A percentile compares a stretch with the other conserved stretches of the same genome.
These are phyloP conservation scores for Troilus luridus DNA, from an alignment of 2,888 invertebrate genomes.

Conservation along the genomic window DNA sequence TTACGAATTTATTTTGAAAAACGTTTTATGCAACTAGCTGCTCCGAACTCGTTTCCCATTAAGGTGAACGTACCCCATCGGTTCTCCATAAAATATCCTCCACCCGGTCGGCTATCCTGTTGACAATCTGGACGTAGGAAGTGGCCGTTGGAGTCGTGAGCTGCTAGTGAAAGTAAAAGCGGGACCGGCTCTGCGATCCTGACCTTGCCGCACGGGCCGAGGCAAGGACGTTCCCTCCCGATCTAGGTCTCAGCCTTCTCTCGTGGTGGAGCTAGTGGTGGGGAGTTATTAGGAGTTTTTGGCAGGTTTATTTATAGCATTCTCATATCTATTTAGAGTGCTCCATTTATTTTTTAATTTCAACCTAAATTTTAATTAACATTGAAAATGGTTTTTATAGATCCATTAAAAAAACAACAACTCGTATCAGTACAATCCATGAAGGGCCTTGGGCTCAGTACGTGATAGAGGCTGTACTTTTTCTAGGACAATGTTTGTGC, in stretches of 20 bases:
- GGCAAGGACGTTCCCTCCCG: neutral
- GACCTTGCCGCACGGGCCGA: neutral
- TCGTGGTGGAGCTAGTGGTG: neutral
- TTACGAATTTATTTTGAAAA: neutral
- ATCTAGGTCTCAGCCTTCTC: constrained; percentile 31
- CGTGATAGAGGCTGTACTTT: too few species aligned
- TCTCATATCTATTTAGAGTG: too few species aligned
- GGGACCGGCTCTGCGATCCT: constrained; percentile 1
- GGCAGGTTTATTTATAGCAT: too few species aligned
- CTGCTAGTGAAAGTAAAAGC: constrained; percentile 20
- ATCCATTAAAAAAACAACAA: too few species aligned
- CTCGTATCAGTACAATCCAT: too few species aligned
- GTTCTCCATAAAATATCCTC: neutral
- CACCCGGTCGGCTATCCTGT: neutral
- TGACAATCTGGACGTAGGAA: constrained; percentile 1
- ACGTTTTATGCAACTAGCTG: neutral
- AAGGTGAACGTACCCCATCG: neutral
- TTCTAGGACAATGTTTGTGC: too few species aligned
- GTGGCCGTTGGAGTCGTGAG: neutral
- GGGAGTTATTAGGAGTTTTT: too few species aligned
- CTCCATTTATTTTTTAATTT: too few species aligned
- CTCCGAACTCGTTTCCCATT: neutral
- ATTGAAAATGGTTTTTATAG: too few species aligned
- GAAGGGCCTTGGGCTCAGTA: too few species aligned
- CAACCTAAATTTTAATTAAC: too few species aligned